These are phyloP conservation scores for Crenuchus spilurus DNA, from an alignment of 2,797 vertebrate species.

Conservation along the genomic window DNA sequence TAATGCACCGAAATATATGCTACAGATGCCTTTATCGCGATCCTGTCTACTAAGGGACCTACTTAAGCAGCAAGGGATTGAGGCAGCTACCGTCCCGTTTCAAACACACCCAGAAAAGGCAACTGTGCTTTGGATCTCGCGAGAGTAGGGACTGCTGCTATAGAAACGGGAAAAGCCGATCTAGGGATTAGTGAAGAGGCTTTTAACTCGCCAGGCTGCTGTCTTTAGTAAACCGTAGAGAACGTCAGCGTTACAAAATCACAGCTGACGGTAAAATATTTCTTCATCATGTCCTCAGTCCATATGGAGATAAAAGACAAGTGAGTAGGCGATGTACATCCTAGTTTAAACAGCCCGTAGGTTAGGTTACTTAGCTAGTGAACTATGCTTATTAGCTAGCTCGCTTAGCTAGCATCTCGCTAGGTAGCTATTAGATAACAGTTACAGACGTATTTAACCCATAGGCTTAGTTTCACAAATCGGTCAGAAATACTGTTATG, in stretches of 20 bases:
- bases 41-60: too few relatives aligned
- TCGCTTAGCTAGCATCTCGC: neutral
- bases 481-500: too few relatives aligned
- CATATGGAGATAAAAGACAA: conserved; percentile 56
- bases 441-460: neutral
- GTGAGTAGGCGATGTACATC: conserved; percentile 26
- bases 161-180: conserved; percentile 62
- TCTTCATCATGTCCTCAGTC: conserved; percentile 49
- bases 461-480: too few relatives aligned
- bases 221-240: too few relatives aligned
- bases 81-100: too few relatives aligned
- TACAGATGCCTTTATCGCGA: too few relatives aligned
- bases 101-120: too few relatives aligned
- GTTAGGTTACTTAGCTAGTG: too few relatives aligned
- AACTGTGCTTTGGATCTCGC: conserved; percentile 7
- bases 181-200: conserved; percentile 60
- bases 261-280: neutral
- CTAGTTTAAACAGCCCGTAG: neutral
- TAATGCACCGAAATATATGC: too few relatives aligned
- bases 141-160: conserved; percentile 37
- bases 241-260: neutral
- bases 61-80: too few relatives aligned
- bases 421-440: too few relatives aligned
- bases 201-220: neutral
- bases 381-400: neutral